phyloP scores from a whole-genome alignment of 1,140 invertebrate species.

The Psix sp. region DNA sequence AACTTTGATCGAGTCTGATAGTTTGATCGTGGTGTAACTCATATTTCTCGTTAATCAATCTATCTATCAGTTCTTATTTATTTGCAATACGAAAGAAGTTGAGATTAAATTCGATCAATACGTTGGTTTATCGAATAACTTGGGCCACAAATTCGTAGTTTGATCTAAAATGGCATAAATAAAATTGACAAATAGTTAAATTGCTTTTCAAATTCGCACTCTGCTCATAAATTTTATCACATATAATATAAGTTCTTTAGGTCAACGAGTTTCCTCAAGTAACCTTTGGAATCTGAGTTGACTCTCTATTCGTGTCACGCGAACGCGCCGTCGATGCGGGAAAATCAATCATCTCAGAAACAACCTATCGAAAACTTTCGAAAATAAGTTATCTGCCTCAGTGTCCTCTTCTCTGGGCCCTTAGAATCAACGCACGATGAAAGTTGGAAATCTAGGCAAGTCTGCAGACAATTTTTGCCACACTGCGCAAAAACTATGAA shows the following conservation, averaged over 20 bases:
- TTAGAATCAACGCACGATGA: slow-evolving; percentile 34
- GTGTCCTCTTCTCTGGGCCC: neutral
- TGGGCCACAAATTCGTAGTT: slow-evolving; percentile 6
- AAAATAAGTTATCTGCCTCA: slow-evolving; percentile 54
- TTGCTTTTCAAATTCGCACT: slow-evolving; percentile 48
- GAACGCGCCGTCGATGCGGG: slow-evolving; percentile 45
- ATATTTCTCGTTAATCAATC: too few species aligned
- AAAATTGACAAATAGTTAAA: slow-evolving; percentile 44
- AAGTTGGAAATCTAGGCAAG: slow-evolving; percentile 30
- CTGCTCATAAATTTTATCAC: slow-evolving; percentile 43
- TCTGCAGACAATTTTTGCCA: slow-evolving; percentile 29
- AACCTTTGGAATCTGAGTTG: slow-evolving; percentile 56
- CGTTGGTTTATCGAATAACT: too few species aligned
- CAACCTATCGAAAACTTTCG: slow-evolving; percentile 59
- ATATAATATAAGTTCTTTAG: slow-evolving; percentile 48
- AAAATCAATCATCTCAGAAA: slow-evolving; percentile 61
- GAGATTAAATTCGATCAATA: too few species aligned
- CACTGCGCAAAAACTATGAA: slow-evolving; percentile 36
- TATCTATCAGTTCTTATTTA: too few species aligned
- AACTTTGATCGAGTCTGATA: too few species aligned
- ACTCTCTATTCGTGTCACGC: slow-evolving; percentile 51
- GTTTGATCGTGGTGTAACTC: too few species aligned
- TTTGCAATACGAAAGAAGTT: too few species aligned
- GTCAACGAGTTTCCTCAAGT: slow-evolving; percentile 54
- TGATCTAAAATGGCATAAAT: neutral